Conservation (phyloP, 2,113 vertebrate species). For the Heptranchias perlo region DNA sequence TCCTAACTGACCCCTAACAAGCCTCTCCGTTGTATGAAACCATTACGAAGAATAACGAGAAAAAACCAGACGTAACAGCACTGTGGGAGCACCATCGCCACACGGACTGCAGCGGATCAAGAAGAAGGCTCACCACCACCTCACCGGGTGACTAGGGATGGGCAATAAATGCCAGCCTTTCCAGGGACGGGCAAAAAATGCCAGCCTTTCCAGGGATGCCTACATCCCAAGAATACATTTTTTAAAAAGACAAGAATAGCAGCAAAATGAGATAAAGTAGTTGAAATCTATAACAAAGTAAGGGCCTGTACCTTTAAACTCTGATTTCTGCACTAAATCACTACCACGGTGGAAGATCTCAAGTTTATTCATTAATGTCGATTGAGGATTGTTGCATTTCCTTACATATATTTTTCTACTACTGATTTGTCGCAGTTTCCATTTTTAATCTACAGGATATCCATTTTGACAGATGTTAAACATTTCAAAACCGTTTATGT, state of each 20-base stretch:
- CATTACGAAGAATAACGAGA: neutral
- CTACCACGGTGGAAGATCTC: neutral
- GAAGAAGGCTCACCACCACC: neutral
- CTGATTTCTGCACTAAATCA: neutral
- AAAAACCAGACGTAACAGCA: neutral
- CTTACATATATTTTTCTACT: neutral
- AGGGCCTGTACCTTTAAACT: neutral
- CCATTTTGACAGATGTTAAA: neutral
- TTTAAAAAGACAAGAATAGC: neutral
- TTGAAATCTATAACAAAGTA: neutral
- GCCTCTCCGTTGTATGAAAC: neutral
- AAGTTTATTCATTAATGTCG: neutral
- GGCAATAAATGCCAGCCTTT: neutral
- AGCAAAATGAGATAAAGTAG: neutral
- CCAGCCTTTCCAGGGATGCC: neutral
- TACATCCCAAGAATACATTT: neutral
- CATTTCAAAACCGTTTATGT: neutral
- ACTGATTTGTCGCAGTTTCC: neutral
- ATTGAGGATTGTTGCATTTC: neutral
- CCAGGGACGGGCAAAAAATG: neutral
- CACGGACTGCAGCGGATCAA: neutral
- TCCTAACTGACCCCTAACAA: neutral
- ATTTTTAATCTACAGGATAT: neutral
- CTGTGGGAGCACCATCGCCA: neutral
- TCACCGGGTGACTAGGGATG: neutral